Evolutionary conservation across 2,797 vertebrate genomes (phyloP), one percentile per base, ranked within the genome.

Genomic region (Rallus crepitans): DNA sequence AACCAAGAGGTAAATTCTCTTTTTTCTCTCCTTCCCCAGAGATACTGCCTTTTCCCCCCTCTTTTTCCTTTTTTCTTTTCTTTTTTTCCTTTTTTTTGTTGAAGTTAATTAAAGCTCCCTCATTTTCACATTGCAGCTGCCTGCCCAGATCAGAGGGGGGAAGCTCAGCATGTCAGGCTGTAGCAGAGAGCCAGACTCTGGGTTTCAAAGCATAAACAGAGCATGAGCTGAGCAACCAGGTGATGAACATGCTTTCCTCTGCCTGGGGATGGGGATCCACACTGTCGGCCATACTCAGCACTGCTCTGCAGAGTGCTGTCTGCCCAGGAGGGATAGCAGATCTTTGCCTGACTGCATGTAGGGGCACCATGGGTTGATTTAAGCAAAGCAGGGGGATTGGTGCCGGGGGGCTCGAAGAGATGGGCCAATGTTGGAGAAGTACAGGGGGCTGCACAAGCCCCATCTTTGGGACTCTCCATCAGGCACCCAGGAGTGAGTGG

Each of bases 271-370:
- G 31, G 53, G 53, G 23, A 35, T 57, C 18, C 0, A 3, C 4
- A 2, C 1, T 30, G 42, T 5, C 39, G 37, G n/a, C 37, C 2
- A 0, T 61, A 21, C 37, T 13, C 12, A 6, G 64, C 2, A 0
- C 27, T 40, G 35, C 77, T 65, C 55, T 77, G 42, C 23, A 61
- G 18, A 79, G 45, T 19, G 7, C 52, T 30, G 50, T 39, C 27
- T 25, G 25, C 45, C 61, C 1, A 1, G 40, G 19, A 11, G 63
- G 21, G 47, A 10, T 3, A n/a, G n/a, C 30, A 45, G 15, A 31
- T 13, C 52, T 77, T 39, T 48, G 33, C 52, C 81, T 68, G 31
- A 11, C 57, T 47, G 25, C 37, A 57, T 1, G 0, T 33, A 24
- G 72, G 56, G 35, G 4, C 61, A 56, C 40, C 15, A 6, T 15